Evolutionary conservation across 2,888 invertebrate species (phyloP).

Genomic region (Lasiommata megera): DNA sequence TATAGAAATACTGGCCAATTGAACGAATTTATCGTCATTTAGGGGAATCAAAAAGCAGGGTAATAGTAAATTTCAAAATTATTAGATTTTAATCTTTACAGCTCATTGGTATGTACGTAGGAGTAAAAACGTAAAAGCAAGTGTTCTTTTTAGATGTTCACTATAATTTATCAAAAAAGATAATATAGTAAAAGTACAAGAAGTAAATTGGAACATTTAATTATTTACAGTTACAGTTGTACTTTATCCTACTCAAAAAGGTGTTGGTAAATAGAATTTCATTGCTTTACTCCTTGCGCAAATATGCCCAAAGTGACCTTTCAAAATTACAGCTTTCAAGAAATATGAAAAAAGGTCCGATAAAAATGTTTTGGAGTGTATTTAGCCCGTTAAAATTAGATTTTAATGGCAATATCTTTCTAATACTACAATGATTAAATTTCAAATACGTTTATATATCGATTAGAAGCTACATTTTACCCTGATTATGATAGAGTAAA

Average conservation of each 20-base stretch:
- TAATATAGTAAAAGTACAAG: neutral
- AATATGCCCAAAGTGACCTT: no score
- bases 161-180: no score
- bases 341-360: neutral
- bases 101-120: neutral
- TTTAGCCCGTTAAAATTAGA: conserved; percentile 32
- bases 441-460: conserved; percentile 10
- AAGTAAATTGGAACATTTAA: neutral
- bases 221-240: neutral
- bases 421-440: conserved; percentile 16
- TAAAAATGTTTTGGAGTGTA: neutral
- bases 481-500: conserved; percentile 23
- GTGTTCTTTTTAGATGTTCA: no score
- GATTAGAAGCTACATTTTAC: conserved; percentile 26
- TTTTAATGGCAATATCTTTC: conserved; percentile 28
- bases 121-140: no score
- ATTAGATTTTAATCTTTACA: neutral
- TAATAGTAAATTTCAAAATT: neutral
- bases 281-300: no score
- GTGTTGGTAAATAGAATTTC: no score
- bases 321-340: no score
- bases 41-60: neutral
- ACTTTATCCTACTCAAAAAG: no score
- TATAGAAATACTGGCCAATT: conserved; percentile 60
- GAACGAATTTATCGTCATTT: conserved; percentile 13